phyloP scores from a whole-genome alignment of 2,113 vertebrate species.

The Perccottus glenii region DNA sequence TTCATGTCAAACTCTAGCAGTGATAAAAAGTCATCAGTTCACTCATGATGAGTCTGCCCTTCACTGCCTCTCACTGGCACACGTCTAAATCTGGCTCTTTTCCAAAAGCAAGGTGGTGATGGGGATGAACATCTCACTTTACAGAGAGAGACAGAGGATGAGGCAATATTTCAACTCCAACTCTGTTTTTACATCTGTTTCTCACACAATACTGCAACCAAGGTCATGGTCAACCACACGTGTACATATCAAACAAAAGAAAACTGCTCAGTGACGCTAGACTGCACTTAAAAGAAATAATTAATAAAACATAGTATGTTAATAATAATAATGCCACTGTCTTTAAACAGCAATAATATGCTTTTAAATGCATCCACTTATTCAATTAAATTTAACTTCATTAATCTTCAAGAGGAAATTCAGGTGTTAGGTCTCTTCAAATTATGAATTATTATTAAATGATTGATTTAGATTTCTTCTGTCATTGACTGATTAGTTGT shows the following conservation, averaged over 20 bases:
- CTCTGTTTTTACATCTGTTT: constrained; percentile 23
- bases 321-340: too few species aligned
- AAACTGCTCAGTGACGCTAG: too few species aligned
- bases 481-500: too few species aligned
- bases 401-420: too few species aligned
- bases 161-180: constrained; percentile 16
- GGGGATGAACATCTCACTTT: constrained; percentile 21
- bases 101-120: constrained; percentile 29
- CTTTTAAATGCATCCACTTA: not conserved
- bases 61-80: constrained; percentile 19
- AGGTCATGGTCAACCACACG: not conserved
- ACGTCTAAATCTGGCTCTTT: constrained; percentile 15
- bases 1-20: not conserved
- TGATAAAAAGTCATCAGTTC: constrained; percentile 28
- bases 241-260: too few species aligned
- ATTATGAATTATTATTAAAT: too few species aligned
- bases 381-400: too few species aligned
- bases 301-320: too few species aligned
- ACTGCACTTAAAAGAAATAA: too few species aligned
- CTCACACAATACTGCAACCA: not conserved
- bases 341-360: not conserved
- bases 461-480: too few species aligned
- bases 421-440: too few species aligned
- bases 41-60: constrained; percentile 31
- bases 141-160: constrained; percentile 16